Percentiles rank a stretch among this genome's conserved stretches.
These are phyloP conservation scores for Stegostoma tigrinum DNA, from an alignment of 2,113 vertebrate genomes.

Conservation along the genomic window DNA sequence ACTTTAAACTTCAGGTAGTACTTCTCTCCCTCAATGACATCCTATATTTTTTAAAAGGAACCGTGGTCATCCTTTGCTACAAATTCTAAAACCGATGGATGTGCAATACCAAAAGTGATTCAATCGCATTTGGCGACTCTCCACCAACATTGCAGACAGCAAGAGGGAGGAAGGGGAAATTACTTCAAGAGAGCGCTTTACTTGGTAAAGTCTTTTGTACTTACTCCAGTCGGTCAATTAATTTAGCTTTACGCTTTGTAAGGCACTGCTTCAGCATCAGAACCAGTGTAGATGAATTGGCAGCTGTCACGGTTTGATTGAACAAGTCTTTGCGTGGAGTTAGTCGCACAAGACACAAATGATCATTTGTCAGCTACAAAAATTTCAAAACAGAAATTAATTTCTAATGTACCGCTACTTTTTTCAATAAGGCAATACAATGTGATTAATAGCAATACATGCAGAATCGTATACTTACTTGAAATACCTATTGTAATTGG, in stretches of 20 bases:
- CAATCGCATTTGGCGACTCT: not conserved
- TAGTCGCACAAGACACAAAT: conserved; percentile 75
- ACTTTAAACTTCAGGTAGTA: not conserved
- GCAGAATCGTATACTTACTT: not conserved
- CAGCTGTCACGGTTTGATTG: conserved; percentile 59
- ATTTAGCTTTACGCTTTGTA: conserved; percentile 60
- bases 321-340: conserved; percentile 74
- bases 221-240: conserved; percentile 74
- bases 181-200: not conserved
- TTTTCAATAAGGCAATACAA: not conserved
- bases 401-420: not conserved
- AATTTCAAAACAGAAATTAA: conserved; percentile 36
- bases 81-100: conserved; percentile 45
- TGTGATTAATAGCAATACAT: not conserved
- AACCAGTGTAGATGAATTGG: conserved; percentile 66
- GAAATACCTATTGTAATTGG: not conserved
- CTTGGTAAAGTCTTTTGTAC: conserved; percentile 41
- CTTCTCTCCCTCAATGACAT: conserved; percentile 6
- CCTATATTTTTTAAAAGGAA: conserved; percentile 54
- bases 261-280: conserved; percentile 84
- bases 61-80: conserved; percentile 70
- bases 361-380: conserved; percentile 54
- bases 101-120: not conserved
- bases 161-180: not conserved
- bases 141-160: not conserved